These are phyloP conservation scores for Agonopterix arenella DNA, from an alignment of 2,888 invertebrate species.

Conservation along the genomic window DNA sequence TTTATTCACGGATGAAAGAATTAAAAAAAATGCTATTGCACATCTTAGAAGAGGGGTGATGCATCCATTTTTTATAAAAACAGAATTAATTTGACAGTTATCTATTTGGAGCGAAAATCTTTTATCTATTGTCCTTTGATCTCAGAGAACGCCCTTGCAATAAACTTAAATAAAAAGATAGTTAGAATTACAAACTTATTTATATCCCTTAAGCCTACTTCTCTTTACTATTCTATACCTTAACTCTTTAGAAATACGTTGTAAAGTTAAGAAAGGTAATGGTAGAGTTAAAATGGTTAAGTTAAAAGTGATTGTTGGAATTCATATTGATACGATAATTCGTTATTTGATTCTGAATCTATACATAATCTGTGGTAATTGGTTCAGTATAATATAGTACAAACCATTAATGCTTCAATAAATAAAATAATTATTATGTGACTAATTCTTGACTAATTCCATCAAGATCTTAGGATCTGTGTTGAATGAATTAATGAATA, in stretches of 20 bases:
- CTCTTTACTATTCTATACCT: background rate
- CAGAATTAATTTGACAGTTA: constrained; percentile 53
- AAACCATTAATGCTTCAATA: constrained; percentile 9
- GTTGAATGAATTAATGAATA: too few relatives aligned
- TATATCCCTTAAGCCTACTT: background rate
- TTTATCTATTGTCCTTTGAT: constrained; percentile 26
- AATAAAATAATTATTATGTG: too few relatives aligned
- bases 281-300: background rate
- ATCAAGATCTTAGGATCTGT: too few relatives aligned
- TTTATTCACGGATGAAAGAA: constrained; percentile 38
- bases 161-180: constrained; percentile 27
- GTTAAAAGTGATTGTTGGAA: constrained; percentile 5
- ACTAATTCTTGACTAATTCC: too few relatives aligned
- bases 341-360: constrained; percentile 12
- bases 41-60: constrained; percentile 56
- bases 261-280: background rate
- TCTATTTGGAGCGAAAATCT: constrained; percentile 43
- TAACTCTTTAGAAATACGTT: background rate
- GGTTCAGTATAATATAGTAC: constrained; percentile 11
- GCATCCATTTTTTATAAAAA: constrained; percentile 22
- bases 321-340: constrained; percentile 24
- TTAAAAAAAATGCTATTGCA: constrained; percentile 29
- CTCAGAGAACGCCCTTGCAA: constrained; percentile 51
- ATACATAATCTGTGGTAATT: constrained; percentile 23
- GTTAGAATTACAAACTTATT: constrained; percentile 13